Base-by-base conservation (phyloP, 2,888 invertebrate species). In the Eupithecia tripunctaria region DNA sequence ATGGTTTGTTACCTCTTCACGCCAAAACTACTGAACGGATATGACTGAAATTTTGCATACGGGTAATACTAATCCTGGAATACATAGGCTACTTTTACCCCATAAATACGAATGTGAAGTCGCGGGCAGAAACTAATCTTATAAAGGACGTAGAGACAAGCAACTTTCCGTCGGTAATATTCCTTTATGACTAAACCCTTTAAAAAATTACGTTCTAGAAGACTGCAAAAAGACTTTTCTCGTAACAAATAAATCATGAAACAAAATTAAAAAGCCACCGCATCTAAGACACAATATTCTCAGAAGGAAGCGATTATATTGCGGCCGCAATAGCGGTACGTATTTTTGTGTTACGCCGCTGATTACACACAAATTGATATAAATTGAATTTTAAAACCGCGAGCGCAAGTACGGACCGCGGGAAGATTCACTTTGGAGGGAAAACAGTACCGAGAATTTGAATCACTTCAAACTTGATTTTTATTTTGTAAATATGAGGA, bases 331-430 rank as follows among this genome's bases (percentile, higher is more conserved):
- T 88, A 88, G 85, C 85, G 86, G 84, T 79, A 79, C 82, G 89
- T 92, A 93, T 93, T 94, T 94, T 93, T 92, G 89, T 88, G 84
- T 87, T 88, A 88, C 87, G 87, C 85, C 84, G 84, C 88, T 92
- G 93, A 94, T 94, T 94, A 92, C 91, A 88, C 87, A 86, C 90
- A 94, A 94, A 94, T 94, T 94, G 94, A 91, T 89, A 94, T 90
- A 93, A 94, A 94, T 94, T 93, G 93, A 92, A 93, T 94, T 92
- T 93, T 90, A 93, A 93, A 92, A 89, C 93, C 86, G 87, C 90
- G 85, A 18, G 63, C 67, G 65, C 65, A 68, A 64, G 56, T 63
- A 15, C 41, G 10, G 32, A 32, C 41, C 21, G 66, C 29, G 60
- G 62, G 38, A 21, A 38, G 25, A 64, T 21, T 21, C 38, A 38